These are phyloP conservation scores for Vimba vimba DNA, from an alignment of 2,113 vertebrate genomes.

Conservation along the genomic window DNA sequence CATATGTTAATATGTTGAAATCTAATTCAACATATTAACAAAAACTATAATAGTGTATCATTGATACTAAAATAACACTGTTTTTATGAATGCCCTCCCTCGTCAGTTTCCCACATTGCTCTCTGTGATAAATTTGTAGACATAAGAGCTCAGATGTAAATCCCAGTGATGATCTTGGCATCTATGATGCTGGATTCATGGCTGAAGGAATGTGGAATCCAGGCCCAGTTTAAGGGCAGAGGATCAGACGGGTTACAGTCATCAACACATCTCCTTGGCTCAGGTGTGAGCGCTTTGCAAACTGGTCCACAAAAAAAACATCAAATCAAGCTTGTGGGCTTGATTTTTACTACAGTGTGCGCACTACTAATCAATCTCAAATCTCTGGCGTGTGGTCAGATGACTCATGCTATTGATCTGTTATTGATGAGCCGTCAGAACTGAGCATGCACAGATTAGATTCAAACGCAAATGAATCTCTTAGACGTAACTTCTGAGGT, in stretches of 20 bases:
- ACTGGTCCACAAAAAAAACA: neutral
- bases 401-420: slow-evolving; percentile 16
- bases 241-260: slow-evolving; percentile 37
- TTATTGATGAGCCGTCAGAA: slow-evolving; percentile 12
- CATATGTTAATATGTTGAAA: too few species aligned
- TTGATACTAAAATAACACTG: neutral
- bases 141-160: slow-evolving; percentile 14
- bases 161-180: slow-evolving; percentile 35
- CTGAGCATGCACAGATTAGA: neutral
- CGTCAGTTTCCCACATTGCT: slow-evolving; percentile 10
- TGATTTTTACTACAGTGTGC: neutral
- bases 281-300: neutral
- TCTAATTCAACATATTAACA: neutral
- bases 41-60: neutral
- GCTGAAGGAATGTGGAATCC: slow-evolving; percentile 18
- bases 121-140: slow-evolving; percentile 15
- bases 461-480: neutral
- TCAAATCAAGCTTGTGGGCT: neutral
- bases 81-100: slow-evolving; percentile 25
- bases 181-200: slow-evolving; percentile 8
- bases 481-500: neutral
- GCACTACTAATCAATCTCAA: neutral
- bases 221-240: slow-evolving; percentile 4
- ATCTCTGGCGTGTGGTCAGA: neutral
- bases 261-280: neutral